Percentiles rank a stretch among this genome's conserved stretches.
Evolutionary conservation across 2,888 invertebrate species (phyloP).

Genomic region (Notodonta dromedarius): DNA sequence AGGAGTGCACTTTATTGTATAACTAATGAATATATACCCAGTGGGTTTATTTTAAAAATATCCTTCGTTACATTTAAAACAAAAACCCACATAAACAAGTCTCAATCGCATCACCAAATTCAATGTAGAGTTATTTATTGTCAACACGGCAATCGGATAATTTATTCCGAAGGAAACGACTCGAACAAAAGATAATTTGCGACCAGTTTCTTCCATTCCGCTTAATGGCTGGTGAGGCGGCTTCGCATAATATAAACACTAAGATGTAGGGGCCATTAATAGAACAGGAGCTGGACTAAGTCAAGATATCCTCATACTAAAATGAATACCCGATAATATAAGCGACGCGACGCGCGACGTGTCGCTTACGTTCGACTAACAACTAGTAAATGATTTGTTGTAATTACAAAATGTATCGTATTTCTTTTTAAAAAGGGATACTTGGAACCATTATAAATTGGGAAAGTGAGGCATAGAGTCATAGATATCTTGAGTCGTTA

Average conservation of each 20-base stretch:
- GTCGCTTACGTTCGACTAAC: too few relatives aligned
- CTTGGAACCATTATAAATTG: too few relatives aligned
- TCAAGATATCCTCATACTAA: too few relatives aligned
- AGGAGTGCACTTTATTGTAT: too few relatives aligned
- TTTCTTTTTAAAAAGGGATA: too few relatives aligned
- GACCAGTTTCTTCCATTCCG: constrained; percentile 70
- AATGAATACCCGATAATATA: too few relatives aligned
- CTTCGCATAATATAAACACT: constrained; percentile 69
- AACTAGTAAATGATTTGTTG: too few relatives aligned
- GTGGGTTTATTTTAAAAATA: background rate
- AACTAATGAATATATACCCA: too few relatives aligned
- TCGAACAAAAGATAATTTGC: constrained; percentile 66
- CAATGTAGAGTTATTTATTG: constrained; percentile 31
- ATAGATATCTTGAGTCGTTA: too few relatives aligned
- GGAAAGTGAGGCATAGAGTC: too few relatives aligned
- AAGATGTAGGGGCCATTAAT: constrained; percentile 66
- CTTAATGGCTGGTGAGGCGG: constrained; percentile 65
- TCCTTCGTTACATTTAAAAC: constrained; percentile 6
- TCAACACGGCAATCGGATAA: constrained; percentile 46
- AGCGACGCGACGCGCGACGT: too few relatives aligned
- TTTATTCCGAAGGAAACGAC: constrained; percentile 77
- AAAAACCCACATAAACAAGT: constrained; percentile 11
- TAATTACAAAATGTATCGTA: too few relatives aligned
- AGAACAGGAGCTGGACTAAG: constrained; percentile 31
- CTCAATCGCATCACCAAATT: constrained; percentile 24